phyloP scores from a whole-genome alignment of 2,888 invertebrate genomes.

The Drosophila sordidapex region DNA sequence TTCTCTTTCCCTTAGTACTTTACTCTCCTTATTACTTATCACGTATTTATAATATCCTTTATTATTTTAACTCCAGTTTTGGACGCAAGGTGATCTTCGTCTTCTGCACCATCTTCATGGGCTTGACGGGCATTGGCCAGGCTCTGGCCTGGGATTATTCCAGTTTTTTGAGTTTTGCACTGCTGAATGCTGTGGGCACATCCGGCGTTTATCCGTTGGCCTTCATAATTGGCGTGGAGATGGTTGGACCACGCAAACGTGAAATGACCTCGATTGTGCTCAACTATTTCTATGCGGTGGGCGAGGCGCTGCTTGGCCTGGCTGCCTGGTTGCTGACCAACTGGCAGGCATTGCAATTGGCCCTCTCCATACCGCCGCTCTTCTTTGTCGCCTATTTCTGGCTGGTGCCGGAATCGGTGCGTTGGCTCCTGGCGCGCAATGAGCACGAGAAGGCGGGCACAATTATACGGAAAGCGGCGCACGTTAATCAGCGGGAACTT shows the following conservation, averaged over 20 bases:
- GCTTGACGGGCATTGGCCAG: constrained; percentile 86
- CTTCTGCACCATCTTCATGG: constrained; percentile 86
- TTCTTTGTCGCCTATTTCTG: constrained; percentile 87
- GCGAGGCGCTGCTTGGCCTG: constrained; percentile 87
- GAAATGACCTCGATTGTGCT: constrained; percentile 88
- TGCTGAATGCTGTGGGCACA: constrained; percentile 87
- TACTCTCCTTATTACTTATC: neutral
- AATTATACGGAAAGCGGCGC: constrained; percentile 87
- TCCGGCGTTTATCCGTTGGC: constrained; percentile 87
- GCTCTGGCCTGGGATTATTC: constrained; percentile 86
- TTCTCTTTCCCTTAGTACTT: no score
- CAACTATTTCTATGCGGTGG: constrained; percentile 88
- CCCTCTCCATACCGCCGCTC: constrained; percentile 87
- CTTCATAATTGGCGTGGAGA: constrained; percentile 88
- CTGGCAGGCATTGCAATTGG: constrained; percentile 87
- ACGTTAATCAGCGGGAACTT: constrained; percentile 86
- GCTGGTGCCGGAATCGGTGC: constrained; percentile 88
- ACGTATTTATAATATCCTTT: neutral
- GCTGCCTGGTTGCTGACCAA: constrained; percentile 87
- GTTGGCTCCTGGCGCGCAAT: constrained; percentile 88
- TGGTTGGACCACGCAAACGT: constrained; percentile 88
- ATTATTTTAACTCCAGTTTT: constrained; percentile 83
- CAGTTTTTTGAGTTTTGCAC: constrained; percentile 86
- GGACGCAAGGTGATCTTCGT: constrained; percentile 87
- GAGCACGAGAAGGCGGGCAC: constrained; percentile 86